phyloP scores from a whole-genome alignment of 2,797 vertebrate genomes.

The Lithobates sylvaticus region DNA sequence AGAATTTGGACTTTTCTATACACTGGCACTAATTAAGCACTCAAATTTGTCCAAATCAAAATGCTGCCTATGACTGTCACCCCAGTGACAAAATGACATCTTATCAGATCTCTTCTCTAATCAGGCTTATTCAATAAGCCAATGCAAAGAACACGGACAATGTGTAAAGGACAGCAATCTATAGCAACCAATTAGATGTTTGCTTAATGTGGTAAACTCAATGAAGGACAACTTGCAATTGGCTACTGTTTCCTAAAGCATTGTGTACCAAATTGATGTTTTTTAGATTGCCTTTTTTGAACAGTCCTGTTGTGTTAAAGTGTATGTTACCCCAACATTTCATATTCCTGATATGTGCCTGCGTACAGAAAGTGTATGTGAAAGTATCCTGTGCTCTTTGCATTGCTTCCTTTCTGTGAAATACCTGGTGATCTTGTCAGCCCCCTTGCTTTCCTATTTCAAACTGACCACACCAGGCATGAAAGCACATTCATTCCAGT shows the following conservation, averaged over 20 bases:
- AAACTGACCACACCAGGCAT: no score
- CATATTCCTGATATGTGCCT: no score
- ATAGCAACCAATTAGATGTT: not conserved
- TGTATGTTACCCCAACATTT: no score
- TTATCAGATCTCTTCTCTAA: not conserved
- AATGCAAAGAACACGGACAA: not conserved
- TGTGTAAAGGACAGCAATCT: not conserved
- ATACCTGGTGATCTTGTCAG: no score
- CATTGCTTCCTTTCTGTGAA: no score
- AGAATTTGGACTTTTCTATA: conserved; percentile 85
- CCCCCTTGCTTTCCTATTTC: no score
- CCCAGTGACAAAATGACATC: conserved; percentile 49
- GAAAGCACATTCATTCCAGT: no score
- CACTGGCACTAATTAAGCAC: conserved; percentile 81
- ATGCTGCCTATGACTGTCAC: conserved; percentile 77
- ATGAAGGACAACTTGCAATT: conserved; percentile 87
- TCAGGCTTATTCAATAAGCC: not conserved
- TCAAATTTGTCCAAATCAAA: conserved; percentile 83
- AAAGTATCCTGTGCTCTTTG: no score
- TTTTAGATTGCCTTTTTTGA: not conserved
- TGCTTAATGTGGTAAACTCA: not conserved
- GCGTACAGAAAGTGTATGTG: no score
- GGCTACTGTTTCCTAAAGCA: not conserved
- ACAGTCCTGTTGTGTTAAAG: no score
- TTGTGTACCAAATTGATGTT: not conserved